A percentile compares a stretch with the other conserved stretches of the same genome.
Conservation (phyloP, 2,888 invertebrate genomes). For the Eupithecia inturbata region DNA sequence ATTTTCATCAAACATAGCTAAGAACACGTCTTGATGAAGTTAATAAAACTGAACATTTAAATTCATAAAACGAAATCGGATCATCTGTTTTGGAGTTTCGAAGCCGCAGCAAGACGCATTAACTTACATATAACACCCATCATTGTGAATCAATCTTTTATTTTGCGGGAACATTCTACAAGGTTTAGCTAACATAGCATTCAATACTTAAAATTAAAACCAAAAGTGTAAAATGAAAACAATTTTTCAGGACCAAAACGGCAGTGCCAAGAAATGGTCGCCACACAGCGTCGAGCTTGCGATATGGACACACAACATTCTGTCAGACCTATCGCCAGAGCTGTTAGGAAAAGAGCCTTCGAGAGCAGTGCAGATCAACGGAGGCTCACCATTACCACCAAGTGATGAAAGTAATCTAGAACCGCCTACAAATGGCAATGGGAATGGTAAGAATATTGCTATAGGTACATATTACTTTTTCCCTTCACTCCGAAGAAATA, state of each 20-base stretch:
- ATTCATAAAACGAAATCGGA: neutral
- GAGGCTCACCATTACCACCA: slow-evolving; percentile 83
- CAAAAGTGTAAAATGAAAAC: neutral
- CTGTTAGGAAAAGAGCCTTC: slow-evolving; percentile 90
- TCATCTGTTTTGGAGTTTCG: neutral
- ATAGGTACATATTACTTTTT: no score
- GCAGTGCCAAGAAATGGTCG: slow-evolving; percentile 86
- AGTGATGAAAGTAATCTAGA: slow-evolving; percentile 92
- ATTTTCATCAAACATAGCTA: neutral
- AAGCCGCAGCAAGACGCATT: neutral
- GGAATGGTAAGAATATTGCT: slow-evolving; percentile 67
- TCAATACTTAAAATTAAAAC: no score
- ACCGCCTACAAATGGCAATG: slow-evolving; percentile 86
- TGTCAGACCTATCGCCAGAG: slow-evolving; percentile 93
- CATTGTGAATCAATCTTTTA: no score
- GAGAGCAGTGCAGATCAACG: slow-evolving; percentile 74
- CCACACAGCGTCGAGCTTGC: slow-evolving; percentile 94
- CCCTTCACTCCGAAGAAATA: neutral
- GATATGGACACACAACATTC: slow-evolving; percentile 96
- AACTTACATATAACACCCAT: no score
- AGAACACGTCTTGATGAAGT: neutral
- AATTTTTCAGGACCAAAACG: slow-evolving; percentile 75
- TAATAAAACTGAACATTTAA: neutral
- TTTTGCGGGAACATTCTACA: neutral
- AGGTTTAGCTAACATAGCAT: neutral